Conservation (phyloP, 2,113 vertebrate species). For the Ageneiosus marmoratus region DNA sequence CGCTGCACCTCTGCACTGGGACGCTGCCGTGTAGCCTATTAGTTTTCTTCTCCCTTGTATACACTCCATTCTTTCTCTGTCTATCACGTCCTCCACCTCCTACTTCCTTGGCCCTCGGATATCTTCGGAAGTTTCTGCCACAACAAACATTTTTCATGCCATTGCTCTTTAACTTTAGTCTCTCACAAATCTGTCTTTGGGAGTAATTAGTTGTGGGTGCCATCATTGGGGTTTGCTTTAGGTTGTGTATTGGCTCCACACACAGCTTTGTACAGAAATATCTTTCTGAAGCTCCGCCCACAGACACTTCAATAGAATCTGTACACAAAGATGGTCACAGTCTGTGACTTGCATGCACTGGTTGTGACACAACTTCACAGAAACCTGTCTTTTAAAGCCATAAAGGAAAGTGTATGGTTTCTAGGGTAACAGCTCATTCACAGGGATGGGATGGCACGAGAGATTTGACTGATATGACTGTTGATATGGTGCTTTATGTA, state of each 20-base stretch:
- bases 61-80: conserved; percentile 57
- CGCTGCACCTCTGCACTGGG: conserved; percentile 70
- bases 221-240: too few relatives aligned
- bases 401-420: not conserved
- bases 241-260: not conserved
- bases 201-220: not conserved
- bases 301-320: not conserved
- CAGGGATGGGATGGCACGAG: not conserved
- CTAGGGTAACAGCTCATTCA: not conserved
- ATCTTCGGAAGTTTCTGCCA: conserved; percentile 71
- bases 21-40: conserved; percentile 74
- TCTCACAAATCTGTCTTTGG: not conserved
- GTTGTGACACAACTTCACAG: too few relatives aligned
- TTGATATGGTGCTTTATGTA: not conserved
- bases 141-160: conserved; percentile 83
- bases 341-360: not conserved
- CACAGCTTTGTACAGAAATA: not conserved
- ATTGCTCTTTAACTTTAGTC: conserved; percentile 67
- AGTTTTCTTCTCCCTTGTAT: conserved; percentile 69
- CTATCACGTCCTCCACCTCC: conserved; percentile 45
- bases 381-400: not conserved
- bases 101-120: conserved; percentile 65
- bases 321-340: not conserved
- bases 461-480: not conserved
- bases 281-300: not conserved